phyloP scores from a whole-genome alignment of 2,888 invertebrate genomes.

The Pachydiplax longipennis region DNA sequence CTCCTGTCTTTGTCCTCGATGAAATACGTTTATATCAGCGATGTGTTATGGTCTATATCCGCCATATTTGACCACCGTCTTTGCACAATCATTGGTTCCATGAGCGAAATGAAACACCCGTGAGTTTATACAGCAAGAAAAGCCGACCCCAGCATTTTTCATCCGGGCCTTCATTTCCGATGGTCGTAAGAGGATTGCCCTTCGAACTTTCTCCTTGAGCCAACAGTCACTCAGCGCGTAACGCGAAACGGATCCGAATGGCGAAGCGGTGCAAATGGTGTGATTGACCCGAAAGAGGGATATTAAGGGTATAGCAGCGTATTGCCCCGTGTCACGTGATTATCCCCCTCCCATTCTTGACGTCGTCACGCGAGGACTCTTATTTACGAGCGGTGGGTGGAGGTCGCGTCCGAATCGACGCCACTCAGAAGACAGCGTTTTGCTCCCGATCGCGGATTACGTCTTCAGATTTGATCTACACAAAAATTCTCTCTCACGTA shows the following conservation, averaged over 20 bases:
- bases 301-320: conserved; percentile 22
- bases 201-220: background rate
- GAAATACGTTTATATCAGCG: too few relatives aligned
- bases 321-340: conserved; percentile 42
- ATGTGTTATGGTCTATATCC: too few relatives aligned
- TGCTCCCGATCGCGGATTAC: conserved; percentile 13
- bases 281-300: conserved; percentile 17
- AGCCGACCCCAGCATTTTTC: too few relatives aligned
- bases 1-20: too few relatives aligned
- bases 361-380: background rate
- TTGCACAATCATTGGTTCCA: too few relatives aligned
- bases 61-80: too few relatives aligned
- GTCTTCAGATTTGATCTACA: conserved; percentile 8
- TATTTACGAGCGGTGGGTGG: conserved; percentile 19
- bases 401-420: background rate
- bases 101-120: too few relatives aligned
- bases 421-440: conserved; percentile 12
- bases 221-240: conserved; percentile 6
- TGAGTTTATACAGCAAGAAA: too few relatives aligned
- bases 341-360: background rate
- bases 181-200: background rate
- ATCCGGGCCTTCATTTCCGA: too few relatives aligned
- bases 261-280: conserved; percentile 26
- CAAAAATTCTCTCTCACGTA: background rate
- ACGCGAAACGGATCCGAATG: conserved; percentile 34